A percentile compares a stretch with the other conserved stretches of the same genome.
Conservation (phyloP, 2,888 invertebrate genomes). For the Cerceris rybyensis region DNA sequence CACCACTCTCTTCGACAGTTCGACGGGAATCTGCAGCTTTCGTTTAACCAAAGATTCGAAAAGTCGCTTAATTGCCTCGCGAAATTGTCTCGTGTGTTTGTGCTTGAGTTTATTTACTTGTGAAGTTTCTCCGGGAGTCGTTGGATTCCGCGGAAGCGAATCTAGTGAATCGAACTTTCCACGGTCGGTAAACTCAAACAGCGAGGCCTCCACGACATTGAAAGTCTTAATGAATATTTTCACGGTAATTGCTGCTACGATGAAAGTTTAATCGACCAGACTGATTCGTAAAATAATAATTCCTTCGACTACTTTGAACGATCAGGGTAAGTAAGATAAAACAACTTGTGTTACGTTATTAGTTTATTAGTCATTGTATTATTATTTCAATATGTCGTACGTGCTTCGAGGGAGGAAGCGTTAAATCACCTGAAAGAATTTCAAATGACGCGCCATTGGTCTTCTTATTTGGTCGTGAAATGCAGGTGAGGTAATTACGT, state of each 20-base stretch:
- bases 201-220: constrained; percentile 39
- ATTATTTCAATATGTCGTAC: not conserved
- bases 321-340: too few species aligned
- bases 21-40: constrained; percentile 22
- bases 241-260: constrained; percentile 42
- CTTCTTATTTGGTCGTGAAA: constrained; percentile 23
- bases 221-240: constrained; percentile 59
- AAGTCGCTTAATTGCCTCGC: constrained; percentile 55
- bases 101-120: constrained; percentile 55
- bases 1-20: constrained; percentile 37
- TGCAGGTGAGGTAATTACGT: constrained; percentile 30
- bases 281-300: too few species aligned
- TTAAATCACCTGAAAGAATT: not conserved
- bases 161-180: constrained; percentile 47
- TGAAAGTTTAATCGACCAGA: constrained; percentile 3
- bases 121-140: constrained; percentile 49
- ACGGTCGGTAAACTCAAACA: constrained; percentile 35
- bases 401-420: not conserved
- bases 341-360: too few species aligned
- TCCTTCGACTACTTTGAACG: too few species aligned
- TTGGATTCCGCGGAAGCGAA: constrained; percentile 31
- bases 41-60: constrained; percentile 40
- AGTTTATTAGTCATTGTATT: too few species aligned
- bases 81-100: constrained; percentile 65
- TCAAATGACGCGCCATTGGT: constrained; percentile 1